Percentiles rank a stretch among this genome's conserved stretches.
Conservation (phyloP, 2,797 vertebrate species). For the Lindbergichthys nudifrons region DNA sequence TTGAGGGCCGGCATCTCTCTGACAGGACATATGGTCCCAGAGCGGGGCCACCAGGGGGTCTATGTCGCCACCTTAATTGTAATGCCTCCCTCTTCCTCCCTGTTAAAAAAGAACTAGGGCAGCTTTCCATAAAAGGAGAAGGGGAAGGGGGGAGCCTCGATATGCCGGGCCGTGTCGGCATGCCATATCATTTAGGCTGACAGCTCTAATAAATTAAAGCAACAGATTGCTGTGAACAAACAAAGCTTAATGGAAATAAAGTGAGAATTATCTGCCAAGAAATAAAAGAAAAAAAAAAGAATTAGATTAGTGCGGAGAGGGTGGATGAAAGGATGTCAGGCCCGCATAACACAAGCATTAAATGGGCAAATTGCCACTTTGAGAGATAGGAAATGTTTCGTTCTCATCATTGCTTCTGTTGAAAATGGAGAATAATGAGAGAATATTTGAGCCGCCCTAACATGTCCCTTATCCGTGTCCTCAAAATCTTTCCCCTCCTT, state of each 20-base stretch:
- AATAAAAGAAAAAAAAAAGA: slow-evolving; percentile 56
- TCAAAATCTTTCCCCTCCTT: slow-evolving; percentile 23
- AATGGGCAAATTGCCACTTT: slow-evolving; percentile 78
- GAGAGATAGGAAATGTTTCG: slow-evolving; percentile 70
- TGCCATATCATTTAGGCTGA: slow-evolving; percentile 81
- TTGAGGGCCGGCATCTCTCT: slow-evolving; percentile 74
- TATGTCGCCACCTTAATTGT: slow-evolving; percentile 77
- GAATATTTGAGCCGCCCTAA: slow-evolving; percentile 51
- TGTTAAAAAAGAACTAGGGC: slow-evolving; percentile 82
- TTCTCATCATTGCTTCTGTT: slow-evolving; percentile 71
- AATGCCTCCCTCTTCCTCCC: slow-evolving; percentile 70
- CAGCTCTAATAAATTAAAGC: slow-evolving; percentile 83
- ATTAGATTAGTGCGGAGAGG: slow-evolving; percentile 62
- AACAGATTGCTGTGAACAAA: slow-evolving; percentile 83
- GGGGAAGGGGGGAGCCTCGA: slow-evolving; percentile 37
- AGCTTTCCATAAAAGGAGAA: slow-evolving; percentile 74
- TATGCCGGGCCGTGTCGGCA: slow-evolving; percentile 71
- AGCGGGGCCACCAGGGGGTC: slow-evolving; percentile 77
- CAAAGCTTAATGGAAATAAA: slow-evolving; percentile 84
- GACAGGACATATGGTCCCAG: slow-evolving; percentile 80
- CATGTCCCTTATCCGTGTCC: slow-evolving; percentile 46
- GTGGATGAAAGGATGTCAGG: slow-evolving; percentile 60
- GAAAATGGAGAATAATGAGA: slow-evolving; percentile 69
- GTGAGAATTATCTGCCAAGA: slow-evolving; percentile 78
- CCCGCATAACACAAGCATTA: slow-evolving; percentile 62